A percentile compares a stretch with the other conserved stretches of the same genome.
Evolutionary conservation across 2,113 vertebrate species (phyloP).

Genomic region (Progne subis): DNA sequence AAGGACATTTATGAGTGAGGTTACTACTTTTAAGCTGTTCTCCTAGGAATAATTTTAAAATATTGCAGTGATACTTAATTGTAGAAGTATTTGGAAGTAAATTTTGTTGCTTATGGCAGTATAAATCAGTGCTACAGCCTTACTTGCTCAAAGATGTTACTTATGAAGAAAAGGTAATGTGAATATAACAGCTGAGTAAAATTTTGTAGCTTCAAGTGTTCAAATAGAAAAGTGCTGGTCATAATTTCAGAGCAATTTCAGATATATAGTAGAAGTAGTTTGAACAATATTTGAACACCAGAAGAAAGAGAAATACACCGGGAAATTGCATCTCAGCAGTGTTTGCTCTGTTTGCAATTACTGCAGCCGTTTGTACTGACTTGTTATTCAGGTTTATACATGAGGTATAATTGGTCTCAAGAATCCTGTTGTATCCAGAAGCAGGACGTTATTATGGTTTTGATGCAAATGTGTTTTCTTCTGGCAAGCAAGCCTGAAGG

Average conservation of each 20-base stretch:
- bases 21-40: neutral
- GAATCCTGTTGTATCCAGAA: neutral
- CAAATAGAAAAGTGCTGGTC: neutral
- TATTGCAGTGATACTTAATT: neutral
- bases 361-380: neutral
- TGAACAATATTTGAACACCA: neutral
- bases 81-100: neutral
- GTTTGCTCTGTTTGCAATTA: neutral
- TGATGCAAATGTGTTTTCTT: neutral
- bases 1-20: neutral
- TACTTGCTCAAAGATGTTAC: neutral
- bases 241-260: neutral
- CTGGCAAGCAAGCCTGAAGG: neutral
- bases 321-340: neutral
- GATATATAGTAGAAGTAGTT: neutral
- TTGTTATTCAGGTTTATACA: neutral
- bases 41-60: neutral
- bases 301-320: neutral
- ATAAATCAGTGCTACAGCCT: neutral
- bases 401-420: neutral
- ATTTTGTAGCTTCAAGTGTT: neutral
- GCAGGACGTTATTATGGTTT: neutral
- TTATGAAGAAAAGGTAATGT: neutral
- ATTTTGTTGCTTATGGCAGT: neutral
- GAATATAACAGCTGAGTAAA: neutral